Percentiles rank a stretch among this genome's conserved stretches.
Conservation (phyloP, 2,113 vertebrate species). For the Pseudolaguvia tuberculata region DNA sequence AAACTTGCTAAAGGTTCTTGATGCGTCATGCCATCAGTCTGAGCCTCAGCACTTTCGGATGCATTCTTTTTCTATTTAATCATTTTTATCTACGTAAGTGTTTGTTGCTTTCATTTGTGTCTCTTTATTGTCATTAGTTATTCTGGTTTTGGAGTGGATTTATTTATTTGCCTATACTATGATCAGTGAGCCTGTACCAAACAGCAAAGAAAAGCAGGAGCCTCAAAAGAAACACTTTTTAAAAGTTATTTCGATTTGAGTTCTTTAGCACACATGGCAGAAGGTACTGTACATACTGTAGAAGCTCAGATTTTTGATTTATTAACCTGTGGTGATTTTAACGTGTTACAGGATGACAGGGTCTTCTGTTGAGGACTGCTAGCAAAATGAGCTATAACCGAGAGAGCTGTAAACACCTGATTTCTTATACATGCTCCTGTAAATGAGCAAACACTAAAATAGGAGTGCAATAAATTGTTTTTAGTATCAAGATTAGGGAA, state of each 20-base stretch:
- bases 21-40: conserved; percentile 8
- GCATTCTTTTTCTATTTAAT: conserved; percentile 45
- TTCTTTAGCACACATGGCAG: conserved; percentile 3
- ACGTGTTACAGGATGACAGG: conserved; percentile 23
- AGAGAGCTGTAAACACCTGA: conserved; percentile 19
- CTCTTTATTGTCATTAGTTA: conserved; percentile 19
- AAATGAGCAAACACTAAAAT: conserved; percentile 12
- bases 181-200: conserved; percentile 16
- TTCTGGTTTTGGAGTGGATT: conserved; percentile 33
- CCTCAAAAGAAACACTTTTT: conserved; percentile 35
- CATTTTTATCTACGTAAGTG: conserved; percentile 47
- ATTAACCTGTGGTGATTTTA: background rate
- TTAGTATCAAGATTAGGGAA: background rate
- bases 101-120: conserved; percentile 45
- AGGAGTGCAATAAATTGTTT: conserved; percentile 59
- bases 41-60: conserved; percentile 54
- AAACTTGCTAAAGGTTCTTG: conserved; percentile 33
- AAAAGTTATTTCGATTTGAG: conserved; percentile 14
- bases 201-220: conserved; percentile 23
- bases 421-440: background rate
- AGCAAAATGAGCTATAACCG: background rate
- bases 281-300: conserved; percentile 1
- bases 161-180: conserved; percentile 44
- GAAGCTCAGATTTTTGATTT: conserved; percentile 27
- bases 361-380: background rate